phyloP scores from a whole-genome alignment of 2,888 invertebrate genomes.

The Mythimna ferrago region DNA sequence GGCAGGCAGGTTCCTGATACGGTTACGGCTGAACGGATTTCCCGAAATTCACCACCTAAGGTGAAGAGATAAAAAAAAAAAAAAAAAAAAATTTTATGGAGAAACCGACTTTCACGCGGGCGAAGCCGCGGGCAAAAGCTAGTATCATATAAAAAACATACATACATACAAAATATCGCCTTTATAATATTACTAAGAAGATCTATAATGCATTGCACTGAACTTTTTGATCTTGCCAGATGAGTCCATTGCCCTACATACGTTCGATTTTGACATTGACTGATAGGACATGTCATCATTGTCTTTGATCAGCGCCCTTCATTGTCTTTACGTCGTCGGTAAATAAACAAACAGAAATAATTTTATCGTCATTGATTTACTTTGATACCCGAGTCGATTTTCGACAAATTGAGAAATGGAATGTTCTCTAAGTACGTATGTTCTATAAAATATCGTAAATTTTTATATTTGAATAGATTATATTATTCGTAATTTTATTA shows the following conservation, averaged over 20 bases:
- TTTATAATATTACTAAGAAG: no score
- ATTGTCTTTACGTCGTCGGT: background rate
- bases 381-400: background rate
- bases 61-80: no score
- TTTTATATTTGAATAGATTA: background rate
- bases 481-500: background rate
- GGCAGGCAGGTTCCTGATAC: no score
- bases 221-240: conserved; percentile 31
- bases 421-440: background rate
- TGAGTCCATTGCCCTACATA: conserved; percentile 5
- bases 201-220: conserved; percentile 6
- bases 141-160: no score
- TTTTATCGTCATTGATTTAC: background rate
- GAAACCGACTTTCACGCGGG: no score
- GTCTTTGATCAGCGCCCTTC: background rate
- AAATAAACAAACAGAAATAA: conserved; percentile 5
- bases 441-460: background rate
- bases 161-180: no score
- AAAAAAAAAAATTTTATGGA: no score
- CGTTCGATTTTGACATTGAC: conserved; percentile 3
- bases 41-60: no score
- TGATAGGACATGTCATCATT: background rate
- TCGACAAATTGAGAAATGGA: background rate
- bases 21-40: no score
- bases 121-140: no score